A percentile compares a stretch with the other conserved stretches of the same genome.
Evolutionary conservation across 2,113 vertebrate genomes (phyloP).

Genomic region (Limnothrissa miodon): DNA sequence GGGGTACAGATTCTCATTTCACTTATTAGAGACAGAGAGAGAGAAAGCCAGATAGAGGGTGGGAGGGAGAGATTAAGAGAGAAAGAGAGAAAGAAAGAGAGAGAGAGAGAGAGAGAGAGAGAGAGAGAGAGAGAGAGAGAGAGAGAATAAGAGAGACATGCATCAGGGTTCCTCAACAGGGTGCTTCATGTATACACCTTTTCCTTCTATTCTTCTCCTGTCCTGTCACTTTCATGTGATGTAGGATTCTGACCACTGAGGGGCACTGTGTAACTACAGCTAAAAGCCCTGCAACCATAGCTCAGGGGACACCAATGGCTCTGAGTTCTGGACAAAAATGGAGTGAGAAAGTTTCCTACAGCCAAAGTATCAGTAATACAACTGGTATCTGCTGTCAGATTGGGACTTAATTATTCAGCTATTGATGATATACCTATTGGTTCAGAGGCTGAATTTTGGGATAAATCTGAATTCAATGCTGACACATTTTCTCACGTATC

Average conservation of each 20-base stretch:
- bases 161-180: background rate
- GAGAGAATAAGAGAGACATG: background rate
- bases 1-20: conserved; percentile 13
- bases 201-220: background rate
- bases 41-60: background rate
- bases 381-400: background rate
- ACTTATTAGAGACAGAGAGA: background rate
- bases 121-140: background rate
- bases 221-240: background rate
- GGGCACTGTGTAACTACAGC: background rate
- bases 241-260: conserved; percentile 1
- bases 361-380: background rate
- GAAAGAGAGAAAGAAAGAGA: background rate
- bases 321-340: background rate
- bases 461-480: too few species aligned
- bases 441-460: background rate
- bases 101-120: conserved; percentile 5
- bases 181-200: background rate
- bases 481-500: too few species aligned
- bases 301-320: background rate
- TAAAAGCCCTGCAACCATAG: background rate
- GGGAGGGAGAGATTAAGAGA: background rate
- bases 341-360: background rate
- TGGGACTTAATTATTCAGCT: background rate
- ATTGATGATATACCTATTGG: background rate